A percentile compares a stretch with the other conserved stretches of the same genome.
phyloP scores from a whole-genome alignment of 2,888 invertebrate genomes.

The Listrodromus nycthemerus region DNA sequence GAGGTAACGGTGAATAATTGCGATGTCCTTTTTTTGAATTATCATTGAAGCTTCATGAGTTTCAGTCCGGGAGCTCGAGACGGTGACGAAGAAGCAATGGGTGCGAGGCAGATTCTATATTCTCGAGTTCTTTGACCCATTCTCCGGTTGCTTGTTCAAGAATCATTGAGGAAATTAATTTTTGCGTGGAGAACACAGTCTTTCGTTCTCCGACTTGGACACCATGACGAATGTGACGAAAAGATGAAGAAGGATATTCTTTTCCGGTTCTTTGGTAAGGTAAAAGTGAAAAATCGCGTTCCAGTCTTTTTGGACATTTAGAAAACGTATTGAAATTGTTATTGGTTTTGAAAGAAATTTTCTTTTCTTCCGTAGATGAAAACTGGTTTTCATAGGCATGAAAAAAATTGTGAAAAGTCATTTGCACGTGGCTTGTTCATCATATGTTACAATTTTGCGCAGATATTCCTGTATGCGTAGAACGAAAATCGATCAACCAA shows the following conservation, averaged over 20 bases:
- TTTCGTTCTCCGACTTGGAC: slow-evolving; percentile 7
- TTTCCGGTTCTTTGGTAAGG: slow-evolving; percentile 9
- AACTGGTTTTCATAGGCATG: no score
- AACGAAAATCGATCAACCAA: no score
- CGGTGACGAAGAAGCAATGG: background rate
- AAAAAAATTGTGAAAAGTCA: no score
- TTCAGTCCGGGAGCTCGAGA: background rate
- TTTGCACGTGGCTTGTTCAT: no score
- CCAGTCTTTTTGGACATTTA: background rate
- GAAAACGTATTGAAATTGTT: no score
- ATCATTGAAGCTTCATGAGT: background rate
- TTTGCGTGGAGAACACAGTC: slow-evolving; percentile 19
- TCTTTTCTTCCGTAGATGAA: no score
- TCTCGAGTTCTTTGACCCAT: slow-evolving; percentile 9
- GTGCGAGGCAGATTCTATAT: background rate
- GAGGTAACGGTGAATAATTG: slow-evolving; percentile 5
- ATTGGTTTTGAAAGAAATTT: no score
- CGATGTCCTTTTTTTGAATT: background rate
- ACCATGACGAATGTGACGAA: background rate
- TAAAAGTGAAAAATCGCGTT: slow-evolving; percentile 23
- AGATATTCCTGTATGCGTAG: no score
- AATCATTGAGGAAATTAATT: slow-evolving; percentile 34
- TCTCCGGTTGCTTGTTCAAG: background rate
- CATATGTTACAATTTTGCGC: no score
- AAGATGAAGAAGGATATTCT: slow-evolving; percentile 28